Evolutionary conservation across 2,888 invertebrate genomes (phyloP).

Genomic region (Coecobrya sp.): DNA sequence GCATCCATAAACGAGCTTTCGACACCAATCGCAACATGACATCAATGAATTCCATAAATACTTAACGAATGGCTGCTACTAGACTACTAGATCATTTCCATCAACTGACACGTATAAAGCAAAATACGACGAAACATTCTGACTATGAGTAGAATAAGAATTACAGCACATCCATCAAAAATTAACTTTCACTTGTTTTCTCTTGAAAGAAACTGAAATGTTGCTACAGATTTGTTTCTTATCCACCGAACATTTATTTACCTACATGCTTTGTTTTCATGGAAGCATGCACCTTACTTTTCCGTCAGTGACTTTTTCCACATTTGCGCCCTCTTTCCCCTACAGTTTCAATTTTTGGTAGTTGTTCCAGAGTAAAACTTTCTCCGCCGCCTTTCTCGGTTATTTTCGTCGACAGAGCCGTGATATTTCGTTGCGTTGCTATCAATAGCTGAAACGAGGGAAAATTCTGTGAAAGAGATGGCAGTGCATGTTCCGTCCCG

Average conservation of each 20-base stretch:
- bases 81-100: neutral
- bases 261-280: neutral
- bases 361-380: neutral
- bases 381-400: constrained; percentile 8
- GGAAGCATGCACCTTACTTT: neutral
- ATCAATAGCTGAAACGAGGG: neutral
- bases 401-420: neutral
- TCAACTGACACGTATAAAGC: too few species aligned
- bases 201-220: too few species aligned
- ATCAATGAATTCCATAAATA: neutral
- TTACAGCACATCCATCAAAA: neutral
- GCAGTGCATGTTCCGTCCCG: neutral
- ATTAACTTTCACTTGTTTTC: neutral
- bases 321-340: neutral
- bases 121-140: too few species aligned
- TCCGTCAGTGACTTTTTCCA: neutral
- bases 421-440: neutral
- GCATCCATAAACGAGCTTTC: too few species aligned
- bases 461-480: neutral
- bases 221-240: too few species aligned
- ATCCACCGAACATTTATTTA: too few species aligned
- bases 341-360: neutral
- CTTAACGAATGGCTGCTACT: neutral
- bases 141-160: too few species aligned
- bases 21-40: too few species aligned